Base-by-base conservation (phyloP, 2,888 invertebrate species). In the Crepidodera aurea region DNA sequence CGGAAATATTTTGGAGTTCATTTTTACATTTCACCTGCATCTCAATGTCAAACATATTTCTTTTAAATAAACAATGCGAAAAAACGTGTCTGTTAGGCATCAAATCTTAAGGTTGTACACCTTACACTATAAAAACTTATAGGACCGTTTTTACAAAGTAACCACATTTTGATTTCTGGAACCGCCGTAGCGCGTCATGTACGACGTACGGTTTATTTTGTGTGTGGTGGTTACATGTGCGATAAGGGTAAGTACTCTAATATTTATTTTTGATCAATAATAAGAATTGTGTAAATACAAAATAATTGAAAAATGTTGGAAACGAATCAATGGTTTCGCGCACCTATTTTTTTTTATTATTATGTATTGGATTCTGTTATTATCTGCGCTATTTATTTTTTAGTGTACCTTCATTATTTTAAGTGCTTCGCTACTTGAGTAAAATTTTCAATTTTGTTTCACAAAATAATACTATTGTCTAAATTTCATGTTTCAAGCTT, bases 201-300 rank as follows among this genome's bases (percentile, higher is more conserved):
- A 57, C 29, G 50, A 57, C 57, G 39, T 50, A 25, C 39, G 48
- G 27, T 48, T 48, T 13, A 39, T 39, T 16, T 18, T 44, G 16
- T 25, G 27, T 50, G 39, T 64, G 13, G 12, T 64, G 15, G 55
- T 67, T 39, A 19, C 51, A 18, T 55, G 39, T 62, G 51, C 34
- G 13, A 19, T 34, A 25, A 51, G 57, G 64, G 66, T 67, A 37
- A 66, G 64, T 63, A 34, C 22, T 6, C 10, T 2, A 39, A 40
- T 16, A 2, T n/a, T 25, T n/a, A 37, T 16, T 18, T n/a, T n/a
- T n/a, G n/a, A n/a, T n/a, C n/a, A n/a, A n/a, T n/a, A n/a, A n/a
- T n/a, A n/a, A n/a, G n/a, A n/a, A n/a, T n/a, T n/a, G n/a, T n/a
- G n/a, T n/a, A n/a, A n/a, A n/a, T n/a, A n/a, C n/a, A n/a, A n/a